Conservation (phyloP, 2,888 invertebrate genomes). For the Stratiomys singularior region DNA sequence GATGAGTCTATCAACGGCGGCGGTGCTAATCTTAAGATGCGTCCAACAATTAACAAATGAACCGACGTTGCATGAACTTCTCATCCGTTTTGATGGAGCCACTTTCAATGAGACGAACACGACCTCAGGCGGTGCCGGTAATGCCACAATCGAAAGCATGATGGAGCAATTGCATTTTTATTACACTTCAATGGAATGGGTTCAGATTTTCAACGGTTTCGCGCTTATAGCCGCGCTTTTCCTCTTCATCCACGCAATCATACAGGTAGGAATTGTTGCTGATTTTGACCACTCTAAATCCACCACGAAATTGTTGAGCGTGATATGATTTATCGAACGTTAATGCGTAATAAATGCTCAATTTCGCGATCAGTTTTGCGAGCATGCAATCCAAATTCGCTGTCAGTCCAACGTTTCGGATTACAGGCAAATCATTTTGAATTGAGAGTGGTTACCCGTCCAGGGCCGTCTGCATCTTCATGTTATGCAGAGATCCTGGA, state of each 20-base stretch:
- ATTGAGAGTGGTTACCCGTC: too few relatives aligned
- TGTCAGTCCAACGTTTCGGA: too few relatives aligned
- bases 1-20: slow-evolving; percentile 60
- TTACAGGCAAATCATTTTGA: too few relatives aligned
- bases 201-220: slow-evolving; percentile 52
- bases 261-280: slow-evolving; percentile 56
- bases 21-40: slow-evolving; percentile 48
- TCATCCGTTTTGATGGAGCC: background rate
- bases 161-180: slow-evolving; percentile 11
- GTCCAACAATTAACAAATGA: slow-evolving; percentile 34
- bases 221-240: slow-evolving; percentile 58
- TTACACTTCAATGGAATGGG: slow-evolving; percentile 47
- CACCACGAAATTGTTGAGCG: background rate
- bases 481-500: too few relatives aligned
- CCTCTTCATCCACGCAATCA: slow-evolving; percentile 58
- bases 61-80: background rate
- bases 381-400: too few relatives aligned
- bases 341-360: background rate
- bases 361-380: background rate
- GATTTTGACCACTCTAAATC: background rate
- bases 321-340: background rate
- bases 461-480: too few relatives aligned
- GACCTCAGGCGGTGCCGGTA: background rate
- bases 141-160: background rate
- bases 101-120: background rate